Conservation (phyloP, 2,888 invertebrate genomes). For the Drosophila demipolita region DNA sequence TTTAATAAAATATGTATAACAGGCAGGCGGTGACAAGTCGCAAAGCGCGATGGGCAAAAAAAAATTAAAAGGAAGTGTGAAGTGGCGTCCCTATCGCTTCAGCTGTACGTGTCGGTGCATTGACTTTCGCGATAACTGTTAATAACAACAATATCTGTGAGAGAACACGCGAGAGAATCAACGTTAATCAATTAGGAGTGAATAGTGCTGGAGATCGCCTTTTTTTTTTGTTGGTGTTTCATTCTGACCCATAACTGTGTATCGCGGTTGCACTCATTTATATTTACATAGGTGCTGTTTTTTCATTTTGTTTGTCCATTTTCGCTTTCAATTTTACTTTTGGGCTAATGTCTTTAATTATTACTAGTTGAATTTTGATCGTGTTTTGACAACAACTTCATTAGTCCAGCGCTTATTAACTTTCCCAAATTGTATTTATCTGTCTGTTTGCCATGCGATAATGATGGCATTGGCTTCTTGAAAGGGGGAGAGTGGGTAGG, state of each 20-base stretch:
- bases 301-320: not conserved
- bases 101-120: slow-evolving; percentile 60
- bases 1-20: slow-evolving; percentile 72
- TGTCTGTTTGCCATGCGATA: slow-evolving; percentile 41
- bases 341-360: slow-evolving; percentile 44
- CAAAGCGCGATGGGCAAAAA: slow-evolving; percentile 25
- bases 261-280: slow-evolving; percentile 24
- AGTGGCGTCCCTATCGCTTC: slow-evolving; percentile 15
- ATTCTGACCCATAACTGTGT: slow-evolving; percentile 27
- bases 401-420: slow-evolving; percentile 16
- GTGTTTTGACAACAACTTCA: slow-evolving; percentile 21
- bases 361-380: slow-evolving; percentile 42
- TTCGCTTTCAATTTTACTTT: slow-evolving; percentile 15
- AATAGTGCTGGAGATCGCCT: slow-evolving; percentile 1
- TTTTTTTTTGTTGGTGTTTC: slow-evolving; percentile 9
- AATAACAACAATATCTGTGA: slow-evolving; percentile 39
- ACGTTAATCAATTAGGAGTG: slow-evolving; percentile 8
- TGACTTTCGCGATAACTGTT: slow-evolving; percentile 65
- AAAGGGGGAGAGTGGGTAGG: not conserved
- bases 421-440: slow-evolving; percentile 48
- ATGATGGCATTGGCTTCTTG: slow-evolving; percentile 4
- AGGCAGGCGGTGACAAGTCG: slow-evolving; percentile 43
- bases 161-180: slow-evolving; percentile 2
- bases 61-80: slow-evolving; percentile 41
- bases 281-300: slow-evolving; percentile 12